These are phyloP conservation scores for Antheraea pernyi DNA, from an alignment of 1,140 invertebrate genomes.

Conservation along the genomic window DNA sequence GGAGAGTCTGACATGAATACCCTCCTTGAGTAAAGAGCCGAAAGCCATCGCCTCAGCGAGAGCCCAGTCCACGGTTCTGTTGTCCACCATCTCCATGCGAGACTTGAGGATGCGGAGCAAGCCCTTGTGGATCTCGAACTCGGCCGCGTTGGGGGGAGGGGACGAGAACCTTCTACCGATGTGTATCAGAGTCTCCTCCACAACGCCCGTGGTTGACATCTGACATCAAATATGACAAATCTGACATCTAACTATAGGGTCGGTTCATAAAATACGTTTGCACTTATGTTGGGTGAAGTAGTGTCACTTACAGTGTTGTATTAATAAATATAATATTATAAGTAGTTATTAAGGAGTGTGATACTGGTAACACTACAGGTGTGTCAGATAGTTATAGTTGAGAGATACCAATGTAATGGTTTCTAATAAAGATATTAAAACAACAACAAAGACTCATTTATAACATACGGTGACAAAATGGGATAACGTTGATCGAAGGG, in stretches of 20 bases:
- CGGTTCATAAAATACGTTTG: too few species aligned
- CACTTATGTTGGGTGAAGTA: too few species aligned
- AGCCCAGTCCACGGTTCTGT: constrained; percentile 96
- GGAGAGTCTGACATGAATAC: constrained; percentile 95
- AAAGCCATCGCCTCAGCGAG: constrained; percentile 98
- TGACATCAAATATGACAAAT: constrained; percentile 64
- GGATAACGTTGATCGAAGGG: too few species aligned
- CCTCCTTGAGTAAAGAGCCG: constrained; percentile 95
- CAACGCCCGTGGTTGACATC: constrained; percentile 93
- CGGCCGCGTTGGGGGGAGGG: constrained; percentile 95
- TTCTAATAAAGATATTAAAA: too few species aligned
- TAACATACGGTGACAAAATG: too few species aligned
- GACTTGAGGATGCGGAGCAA: constrained; percentile 91
- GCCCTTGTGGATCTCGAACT: constrained; percentile 96
- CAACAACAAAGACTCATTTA: too few species aligned
- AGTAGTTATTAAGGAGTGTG: too few species aligned
- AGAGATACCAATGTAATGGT: too few species aligned
- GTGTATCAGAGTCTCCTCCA: constrained; percentile 94
- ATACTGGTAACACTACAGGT: too few species aligned
- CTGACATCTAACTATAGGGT: background rate
- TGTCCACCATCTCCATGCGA: constrained; percentile 95
- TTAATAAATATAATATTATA: too few species aligned
- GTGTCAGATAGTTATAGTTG: too few species aligned
- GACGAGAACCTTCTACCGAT: constrained; percentile 96
- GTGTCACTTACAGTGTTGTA: too few species aligned